Evolutionary conservation across 2,797 vertebrate genomes (phyloP), one percentile per base, ranked within the genome.

Genomic region (Limnodromus scolopaceus): DNA sequence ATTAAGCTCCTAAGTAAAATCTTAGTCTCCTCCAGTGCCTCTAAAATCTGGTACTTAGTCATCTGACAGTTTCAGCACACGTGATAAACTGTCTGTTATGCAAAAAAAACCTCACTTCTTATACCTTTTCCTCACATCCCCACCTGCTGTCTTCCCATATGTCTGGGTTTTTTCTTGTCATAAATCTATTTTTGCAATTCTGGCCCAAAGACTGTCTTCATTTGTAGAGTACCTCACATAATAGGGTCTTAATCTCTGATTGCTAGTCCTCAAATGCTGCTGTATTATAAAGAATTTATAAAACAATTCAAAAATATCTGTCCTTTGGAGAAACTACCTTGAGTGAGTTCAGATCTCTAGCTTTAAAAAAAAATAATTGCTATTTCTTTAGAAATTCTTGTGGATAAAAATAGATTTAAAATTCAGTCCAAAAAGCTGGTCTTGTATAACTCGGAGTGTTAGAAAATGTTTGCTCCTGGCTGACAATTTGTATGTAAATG

Each of bases 401-500:
- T 41, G 22, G 51, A 53, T 48, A 57, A 90, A 92, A 69, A 64
- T 22, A 55, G 92, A 91, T 87, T 38, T 58, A 91, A 91, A 93
- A 76, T 63, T 75, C 39, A 46, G 12, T 19, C 23, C 13, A 69
- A 91, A 90, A 84, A 77, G 11, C 6, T 25, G 38, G 2, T 43
- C 95, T 94, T 96, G 27, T 68, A 49, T 90, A 97, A 93, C 45
- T 87, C 48, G 32, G 64, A 90, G 66, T 51, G 34, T 78, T 90
- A 28, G 11, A 96, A 93, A 95, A 94, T 75, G 16, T 96, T 97
- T 97, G 46, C 55, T 96, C 93, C 74, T 96, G 79, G 85, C 60
- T 93, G 94, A 66, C 54, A 97, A 92, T 93, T 71, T 94, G 78
- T 87, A 96, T 97, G 84, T 70, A 96, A 87, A 96, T 95, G 46